A percentile compares a stretch with the other conserved stretches of the same genome.
phyloP scores from a whole-genome alignment of 1,140 invertebrate genomes.

The Luehdorfia chinensis region DNA sequence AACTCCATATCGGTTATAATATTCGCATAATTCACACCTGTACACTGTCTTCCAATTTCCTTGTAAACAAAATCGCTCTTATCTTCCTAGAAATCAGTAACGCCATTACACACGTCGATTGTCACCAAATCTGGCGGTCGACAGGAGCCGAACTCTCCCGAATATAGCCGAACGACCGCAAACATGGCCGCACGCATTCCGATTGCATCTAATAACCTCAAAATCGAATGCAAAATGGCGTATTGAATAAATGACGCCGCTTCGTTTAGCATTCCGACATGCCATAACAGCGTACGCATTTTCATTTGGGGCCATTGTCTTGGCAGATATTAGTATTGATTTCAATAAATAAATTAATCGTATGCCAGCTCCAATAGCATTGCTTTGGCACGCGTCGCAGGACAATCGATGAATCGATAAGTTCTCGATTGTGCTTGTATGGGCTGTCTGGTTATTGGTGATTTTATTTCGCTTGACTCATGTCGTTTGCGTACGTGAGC shows the following conservation, averaged over 20 bases:
- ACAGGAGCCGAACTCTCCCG: constrained; percentile 43
- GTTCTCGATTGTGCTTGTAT: constrained; percentile 54
- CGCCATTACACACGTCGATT: constrained; percentile 53
- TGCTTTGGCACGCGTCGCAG: constrained; percentile 66
- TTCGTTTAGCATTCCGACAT: constrained; percentile 71
- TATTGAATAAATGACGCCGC: constrained; percentile 70
- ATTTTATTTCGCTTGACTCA: constrained; percentile 65
- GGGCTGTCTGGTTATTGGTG: constrained; percentile 52
- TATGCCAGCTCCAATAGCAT: constrained; percentile 64
- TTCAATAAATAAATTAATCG: constrained; percentile 76
- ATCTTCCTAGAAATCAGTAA: constrained; percentile 60
- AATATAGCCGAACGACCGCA: constrained; percentile 52
- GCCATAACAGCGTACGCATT: constrained; percentile 71
- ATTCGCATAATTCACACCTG: neutral
- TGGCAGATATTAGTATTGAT: constrained; percentile 74
- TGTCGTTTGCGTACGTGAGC: constrained; percentile 51
- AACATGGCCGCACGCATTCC: constrained; percentile 69
- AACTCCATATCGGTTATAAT: neutral
- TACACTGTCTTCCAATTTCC: neutral
- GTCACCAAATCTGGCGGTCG: constrained; percentile 46
- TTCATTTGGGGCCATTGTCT: constrained; percentile 75
- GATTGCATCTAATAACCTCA: constrained; percentile 75
- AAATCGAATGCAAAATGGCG: constrained; percentile 72
- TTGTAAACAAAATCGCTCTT: constrained; percentile 15
- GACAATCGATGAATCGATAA: constrained; percentile 62